Evolutionary conservation across 2,113 vertebrate species (phyloP), one percentile per base, ranked within the genome.

Genomic region (Stegostoma tigrinum): DNA sequence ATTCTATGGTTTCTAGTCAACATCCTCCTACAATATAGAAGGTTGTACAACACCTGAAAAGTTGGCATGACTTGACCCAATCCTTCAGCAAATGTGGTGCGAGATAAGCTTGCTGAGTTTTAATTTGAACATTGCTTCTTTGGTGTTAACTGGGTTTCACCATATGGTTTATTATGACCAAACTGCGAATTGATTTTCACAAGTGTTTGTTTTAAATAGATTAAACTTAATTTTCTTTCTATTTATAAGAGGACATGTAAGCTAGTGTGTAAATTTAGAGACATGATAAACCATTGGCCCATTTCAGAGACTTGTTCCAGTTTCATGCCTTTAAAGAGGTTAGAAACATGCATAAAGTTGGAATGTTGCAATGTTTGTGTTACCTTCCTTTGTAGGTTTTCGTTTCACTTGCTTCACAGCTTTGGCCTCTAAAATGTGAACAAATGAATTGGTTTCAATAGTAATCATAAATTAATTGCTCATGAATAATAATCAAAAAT

Each of bases 331-430:
- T 61, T 8, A 61, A 61, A 61, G 55, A 61, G 12, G 55, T 61
- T 61, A 12, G 55, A 61, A 61, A 61, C 55, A 61, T 61, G 55
- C 55, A 61, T 61, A 8, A 61, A 61, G 55, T 61, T 48, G 48
- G 48, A 48, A 48, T 48, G 55, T 10, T 61, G 0, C 0, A 61
- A 61, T 61, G 55, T 61, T 93, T 93, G 34, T 23, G 1, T 93
- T 93, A 93, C 89, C 89, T 93, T 93, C 38, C 15, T 38, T n/a
- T 93, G 61, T 21, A 66, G 89, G n/a, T 93, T 93, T 66, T n/a
- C 19, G 17, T 93, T 93, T 93, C 89, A 93, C 61, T 38, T 93
- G 89, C 55, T 93, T 93, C 61, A 66, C 21, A 17, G 64, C 23
- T 67, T 93, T n/a, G 19, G 89, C 61, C 34, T 67, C 61, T 93